These are phyloP conservation scores for Palythoa caribaeorum DNA, from an alignment of 92 coral and sea anemone species.

Conservation along the genomic window DNA sequence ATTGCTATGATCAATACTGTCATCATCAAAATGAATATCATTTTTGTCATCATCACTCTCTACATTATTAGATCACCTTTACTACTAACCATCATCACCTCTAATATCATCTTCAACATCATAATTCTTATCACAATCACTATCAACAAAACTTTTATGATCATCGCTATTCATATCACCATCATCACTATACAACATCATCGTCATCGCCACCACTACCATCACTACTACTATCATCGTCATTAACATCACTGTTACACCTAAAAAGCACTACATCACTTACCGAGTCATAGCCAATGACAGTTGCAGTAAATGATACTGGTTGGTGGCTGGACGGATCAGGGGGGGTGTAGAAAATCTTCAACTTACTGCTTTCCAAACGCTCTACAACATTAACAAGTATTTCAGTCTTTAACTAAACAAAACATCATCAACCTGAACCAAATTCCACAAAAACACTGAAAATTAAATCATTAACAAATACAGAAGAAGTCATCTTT, in stretches of 20 bases:
- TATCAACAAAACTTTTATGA: not conserved
- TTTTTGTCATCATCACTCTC: no score
- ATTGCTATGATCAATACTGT: no score
- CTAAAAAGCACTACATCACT: not conserved
- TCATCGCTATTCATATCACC: not conserved
- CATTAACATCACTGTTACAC: not conserved
- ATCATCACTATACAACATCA: not conserved
- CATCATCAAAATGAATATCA: no score
- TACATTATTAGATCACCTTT: not conserved
- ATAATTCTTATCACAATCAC: not conserved
- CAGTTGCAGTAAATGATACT: conserved; percentile 11
- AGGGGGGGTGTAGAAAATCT: conserved; percentile 34
- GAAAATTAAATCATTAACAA: no score
- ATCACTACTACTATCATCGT: not conserved
- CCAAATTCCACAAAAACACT: not conserved
- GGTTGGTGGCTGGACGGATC: conserved; percentile 32
- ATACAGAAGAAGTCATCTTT: no score
- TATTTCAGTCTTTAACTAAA: not conserved
- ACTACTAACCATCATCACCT: not conserved
- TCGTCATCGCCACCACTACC: not conserved
- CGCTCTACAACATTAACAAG: conserved; percentile 2
- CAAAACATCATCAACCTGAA: not conserved
- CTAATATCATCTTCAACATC: not conserved
- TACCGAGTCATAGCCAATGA: conserved; percentile 5
- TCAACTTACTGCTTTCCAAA: conserved; percentile 16